Conservation (phyloP, 2,888 invertebrate genomes). For the Acanthacorydalis orientalis region DNA sequence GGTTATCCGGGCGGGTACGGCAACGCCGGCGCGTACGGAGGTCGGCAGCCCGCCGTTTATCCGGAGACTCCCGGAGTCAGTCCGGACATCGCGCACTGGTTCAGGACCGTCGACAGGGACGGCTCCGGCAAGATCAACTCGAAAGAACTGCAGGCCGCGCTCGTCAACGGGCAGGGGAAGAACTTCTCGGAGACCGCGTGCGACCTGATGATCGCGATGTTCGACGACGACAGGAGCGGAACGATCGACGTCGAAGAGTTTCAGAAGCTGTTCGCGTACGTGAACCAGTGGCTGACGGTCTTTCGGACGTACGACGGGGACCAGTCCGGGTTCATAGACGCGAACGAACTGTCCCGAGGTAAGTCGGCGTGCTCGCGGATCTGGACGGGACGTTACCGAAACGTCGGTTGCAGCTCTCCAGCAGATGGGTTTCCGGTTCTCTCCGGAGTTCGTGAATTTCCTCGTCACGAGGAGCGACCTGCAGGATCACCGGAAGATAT, state of each 20-base stretch:
- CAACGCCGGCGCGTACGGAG: neutral
- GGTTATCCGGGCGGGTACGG: neutral
- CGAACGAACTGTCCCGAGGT: slow-evolving; percentile 61
- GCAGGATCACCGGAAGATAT: slow-evolving; percentile 40
- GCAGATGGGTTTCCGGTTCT: slow-evolving; percentile 79
- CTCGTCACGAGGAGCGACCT: slow-evolving; percentile 54
- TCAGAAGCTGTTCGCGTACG: slow-evolving; percentile 69
- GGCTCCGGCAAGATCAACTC: slow-evolving; percentile 68
- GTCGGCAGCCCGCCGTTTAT: neutral
- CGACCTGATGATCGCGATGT: slow-evolving; percentile 81
- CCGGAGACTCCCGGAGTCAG: slow-evolving; percentile 25
- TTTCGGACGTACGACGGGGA: slow-evolving; percentile 78
- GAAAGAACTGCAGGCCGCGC: slow-evolving; percentile 56
- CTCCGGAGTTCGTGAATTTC: slow-evolving; percentile 59
- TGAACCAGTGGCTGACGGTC: slow-evolving; percentile 75
- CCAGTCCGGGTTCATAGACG: slow-evolving; percentile 70
- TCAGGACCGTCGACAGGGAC: slow-evolving; percentile 66
- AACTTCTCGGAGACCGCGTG: slow-evolving; percentile 71
- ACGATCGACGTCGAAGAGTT: slow-evolving; percentile 73
- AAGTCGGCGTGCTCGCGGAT: slow-evolving; percentile 8
- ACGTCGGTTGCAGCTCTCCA: slow-evolving; percentile 41
- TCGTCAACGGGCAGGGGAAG: slow-evolving; percentile 73
- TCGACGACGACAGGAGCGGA: slow-evolving; percentile 71
- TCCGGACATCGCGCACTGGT: slow-evolving; percentile 73
- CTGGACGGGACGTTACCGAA: neutral